phyloP scores from a whole-genome alignment of 37 sponge, comb jelly and placozoan genomes.

The Ephydatia muelleri region DNA sequence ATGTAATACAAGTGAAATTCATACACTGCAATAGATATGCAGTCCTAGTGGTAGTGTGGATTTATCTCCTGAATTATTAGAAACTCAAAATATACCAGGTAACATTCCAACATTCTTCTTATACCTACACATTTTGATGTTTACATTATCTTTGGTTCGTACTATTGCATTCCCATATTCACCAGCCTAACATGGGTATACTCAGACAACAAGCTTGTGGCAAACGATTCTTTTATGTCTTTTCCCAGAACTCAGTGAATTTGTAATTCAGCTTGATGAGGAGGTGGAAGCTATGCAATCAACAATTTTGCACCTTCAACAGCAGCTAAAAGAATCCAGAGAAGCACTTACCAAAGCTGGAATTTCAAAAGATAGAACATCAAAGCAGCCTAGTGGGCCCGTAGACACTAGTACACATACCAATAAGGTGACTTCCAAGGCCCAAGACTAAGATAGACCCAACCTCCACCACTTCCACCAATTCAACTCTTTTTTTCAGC shows the following conservation, averaged over 20 bases:
- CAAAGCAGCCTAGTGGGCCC: constrained; percentile 4
- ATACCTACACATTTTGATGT: neutral
- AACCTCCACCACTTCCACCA: too few species aligned
- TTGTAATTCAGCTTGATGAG: constrained; percentile 86
- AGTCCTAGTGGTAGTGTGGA: too few species aligned
- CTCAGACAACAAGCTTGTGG: neutral
- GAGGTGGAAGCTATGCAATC: constrained; percentile 80
- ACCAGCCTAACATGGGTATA: neutral
- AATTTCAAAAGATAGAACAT: neutral
- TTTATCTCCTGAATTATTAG: too few species aligned
- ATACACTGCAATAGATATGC: too few species aligned
- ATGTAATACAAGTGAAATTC: too few species aligned
- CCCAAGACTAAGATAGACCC: too few species aligned
- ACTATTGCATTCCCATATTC: neutral
- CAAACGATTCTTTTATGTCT: neutral
- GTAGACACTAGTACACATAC: constrained; percentile 28
- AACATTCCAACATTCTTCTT: neutral
- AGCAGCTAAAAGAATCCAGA: constrained; percentile 37
- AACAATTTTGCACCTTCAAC: constrained; percentile 29
- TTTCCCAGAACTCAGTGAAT: constrained; percentile 77
- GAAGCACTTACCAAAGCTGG: constrained; percentile 8
- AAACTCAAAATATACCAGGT: too few species aligned
- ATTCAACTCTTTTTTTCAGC: too few species aligned
- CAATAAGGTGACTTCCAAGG: too few species aligned
- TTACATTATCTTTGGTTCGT: neutral